Evolutionary conservation across 2,888 invertebrate species (phyloP).

Genomic region (Fragum fragum): DNA sequence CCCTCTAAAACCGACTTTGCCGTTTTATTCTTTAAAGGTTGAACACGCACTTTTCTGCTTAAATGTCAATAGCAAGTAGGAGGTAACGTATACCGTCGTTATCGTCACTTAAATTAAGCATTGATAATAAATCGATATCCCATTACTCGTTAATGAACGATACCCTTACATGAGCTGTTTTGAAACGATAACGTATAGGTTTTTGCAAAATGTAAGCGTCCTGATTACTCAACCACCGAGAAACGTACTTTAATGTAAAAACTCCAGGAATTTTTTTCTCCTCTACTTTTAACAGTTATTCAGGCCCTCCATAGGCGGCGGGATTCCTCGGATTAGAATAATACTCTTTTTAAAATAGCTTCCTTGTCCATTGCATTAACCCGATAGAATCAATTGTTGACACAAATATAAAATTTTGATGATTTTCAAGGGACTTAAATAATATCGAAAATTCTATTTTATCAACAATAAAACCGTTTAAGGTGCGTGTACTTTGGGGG

Average conservation of each 20-base stretch:
- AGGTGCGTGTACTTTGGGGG: too few species aligned
- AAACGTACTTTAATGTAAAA: constrained; percentile 20
- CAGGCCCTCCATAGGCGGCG: constrained; percentile 31
- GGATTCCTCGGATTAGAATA: constrained; percentile 24
- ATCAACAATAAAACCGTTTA: too few species aligned
- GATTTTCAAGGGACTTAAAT: too few species aligned
- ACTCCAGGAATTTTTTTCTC: constrained; percentile 23
- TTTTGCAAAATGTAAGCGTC: constrained; percentile 31
- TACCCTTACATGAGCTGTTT: constrained; percentile 24
- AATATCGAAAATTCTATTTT: too few species aligned
- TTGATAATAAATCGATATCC: constrained; percentile 31
- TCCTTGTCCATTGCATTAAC: too few species aligned
- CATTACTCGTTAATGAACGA: constrained; percentile 18
- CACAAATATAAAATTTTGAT: too few species aligned
- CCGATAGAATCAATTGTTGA: too few species aligned
- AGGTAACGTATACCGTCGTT: constrained; percentile 39
- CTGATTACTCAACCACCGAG: constrained; percentile 30
- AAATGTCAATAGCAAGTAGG: constrained; percentile 35
- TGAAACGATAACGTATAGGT: constrained; percentile 29
- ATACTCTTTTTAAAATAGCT: too few species aligned
- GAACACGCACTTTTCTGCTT: constrained; percentile 25
- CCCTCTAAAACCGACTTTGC: constrained; percentile 38
- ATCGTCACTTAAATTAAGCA: constrained; percentile 31
- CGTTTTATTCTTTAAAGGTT: constrained; percentile 31
- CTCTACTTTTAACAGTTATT: constrained; percentile 20